Percentiles rank a stretch among this genome's conserved stretches.
Conservation (phyloP, 2,888 invertebrate genomes). For the Geophilus truncorum region DNA sequence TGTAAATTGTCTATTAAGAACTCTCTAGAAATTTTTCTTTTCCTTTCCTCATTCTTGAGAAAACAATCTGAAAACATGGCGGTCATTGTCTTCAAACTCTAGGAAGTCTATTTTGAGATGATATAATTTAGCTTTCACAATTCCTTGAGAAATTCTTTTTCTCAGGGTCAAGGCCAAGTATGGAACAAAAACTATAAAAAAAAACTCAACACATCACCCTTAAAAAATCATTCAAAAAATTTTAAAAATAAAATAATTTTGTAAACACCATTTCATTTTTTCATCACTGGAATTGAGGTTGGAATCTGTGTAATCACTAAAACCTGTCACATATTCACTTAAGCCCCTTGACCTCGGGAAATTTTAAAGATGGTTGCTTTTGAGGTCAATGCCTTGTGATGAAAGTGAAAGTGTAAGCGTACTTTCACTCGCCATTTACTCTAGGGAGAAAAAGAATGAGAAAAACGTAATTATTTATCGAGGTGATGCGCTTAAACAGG, state of each 20-base stretch:
- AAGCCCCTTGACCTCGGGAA: neutral
- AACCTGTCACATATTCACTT: neutral
- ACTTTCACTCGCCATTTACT: neutral
- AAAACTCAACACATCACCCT: too few relatives aligned
- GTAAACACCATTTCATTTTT: too few relatives aligned
- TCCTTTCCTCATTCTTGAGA: neutral
- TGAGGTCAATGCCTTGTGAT: neutral
- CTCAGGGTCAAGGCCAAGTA: neutral
- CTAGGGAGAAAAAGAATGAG: neutral
- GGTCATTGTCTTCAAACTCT: neutral
- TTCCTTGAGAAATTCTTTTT: neutral
- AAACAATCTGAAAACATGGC: neutral
- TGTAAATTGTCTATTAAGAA: too few relatives aligned
- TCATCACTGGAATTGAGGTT: neutral
- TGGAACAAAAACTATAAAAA: neutral
- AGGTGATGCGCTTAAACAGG: neutral
- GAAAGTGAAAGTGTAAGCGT: neutral
- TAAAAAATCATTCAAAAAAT: too few relatives aligned
- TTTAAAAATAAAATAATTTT: neutral
- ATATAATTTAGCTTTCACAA: neutral
- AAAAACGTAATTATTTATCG: neutral
- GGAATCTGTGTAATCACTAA: neutral
- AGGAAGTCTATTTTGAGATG: neutral
- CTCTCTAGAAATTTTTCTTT: too few relatives aligned
- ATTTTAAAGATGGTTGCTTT: neutral